Evolutionary conservation across 2,888 invertebrate species (phyloP).

Genomic region (Nowickia ferox): DNA sequence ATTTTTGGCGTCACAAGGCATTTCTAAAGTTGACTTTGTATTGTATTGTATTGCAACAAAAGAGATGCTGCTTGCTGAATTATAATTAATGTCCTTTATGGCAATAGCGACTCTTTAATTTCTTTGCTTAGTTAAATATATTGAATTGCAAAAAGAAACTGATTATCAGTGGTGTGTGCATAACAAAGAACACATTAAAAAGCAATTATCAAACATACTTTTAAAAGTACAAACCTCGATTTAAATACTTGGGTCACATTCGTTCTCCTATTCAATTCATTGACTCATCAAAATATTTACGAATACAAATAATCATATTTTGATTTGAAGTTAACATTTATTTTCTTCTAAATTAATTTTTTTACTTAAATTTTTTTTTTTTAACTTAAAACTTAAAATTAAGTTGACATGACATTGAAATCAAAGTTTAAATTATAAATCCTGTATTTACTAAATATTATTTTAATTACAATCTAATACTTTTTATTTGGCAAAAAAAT

Average conservation of each 20-base stretch:
- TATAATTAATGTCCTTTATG: too few species aligned
- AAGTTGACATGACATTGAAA: constrained; percentile 26
- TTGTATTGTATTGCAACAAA: not conserved
- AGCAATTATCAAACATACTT: too few species aligned
- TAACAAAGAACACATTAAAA: too few species aligned
- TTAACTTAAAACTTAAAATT: constrained; percentile 45
- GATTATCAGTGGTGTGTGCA: too few species aligned
- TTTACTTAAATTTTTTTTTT: constrained; percentile 11
- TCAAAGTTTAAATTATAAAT: constrained; percentile 47
- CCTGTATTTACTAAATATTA: constrained; percentile 55
- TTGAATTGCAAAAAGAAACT: too few species aligned
- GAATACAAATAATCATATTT: not conserved
- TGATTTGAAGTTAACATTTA: constrained; percentile 63
- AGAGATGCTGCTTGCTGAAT: too few species aligned
- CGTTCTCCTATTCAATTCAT: not conserved
- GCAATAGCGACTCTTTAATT: not conserved
- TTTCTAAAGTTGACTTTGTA: not conserved
- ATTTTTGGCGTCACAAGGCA: not conserved
- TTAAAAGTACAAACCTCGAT: too few species aligned
- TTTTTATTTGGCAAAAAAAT: constrained; percentile 19
- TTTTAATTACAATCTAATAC: constrained; percentile 9
- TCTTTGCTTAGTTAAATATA: not conserved
- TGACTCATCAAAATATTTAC: not conserved
- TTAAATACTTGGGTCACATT: too few species aligned
- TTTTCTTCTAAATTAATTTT: constrained; percentile 33